These are phyloP conservation scores for Pelecanoides urinatrix DNA, from an alignment of 2,113 vertebrate species.

Conservation along the genomic window DNA sequence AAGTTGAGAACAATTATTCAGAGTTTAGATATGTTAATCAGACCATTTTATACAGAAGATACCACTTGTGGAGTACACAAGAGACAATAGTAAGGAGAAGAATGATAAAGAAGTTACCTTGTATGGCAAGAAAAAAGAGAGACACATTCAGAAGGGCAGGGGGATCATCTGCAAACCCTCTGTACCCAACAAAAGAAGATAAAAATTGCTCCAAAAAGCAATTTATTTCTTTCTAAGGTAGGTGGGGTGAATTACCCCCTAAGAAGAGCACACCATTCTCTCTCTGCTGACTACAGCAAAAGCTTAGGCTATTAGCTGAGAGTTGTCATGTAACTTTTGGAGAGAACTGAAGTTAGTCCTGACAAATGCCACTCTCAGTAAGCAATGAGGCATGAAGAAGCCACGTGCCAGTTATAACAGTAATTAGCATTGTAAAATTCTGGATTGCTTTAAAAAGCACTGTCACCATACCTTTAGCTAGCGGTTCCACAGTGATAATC, in stretches of 20 bases:
- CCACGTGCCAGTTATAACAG: neutral
- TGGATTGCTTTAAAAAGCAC: neutral
- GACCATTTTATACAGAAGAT: neutral
- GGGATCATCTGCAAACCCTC: neutral
- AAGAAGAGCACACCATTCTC: neutral
- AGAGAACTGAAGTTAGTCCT: neutral
- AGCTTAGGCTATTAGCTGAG: neutral
- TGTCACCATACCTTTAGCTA: constrained; percentile 86
- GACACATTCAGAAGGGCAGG: neutral
- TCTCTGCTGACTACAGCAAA: constrained; percentile 39
- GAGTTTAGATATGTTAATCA: constrained; percentile 54
- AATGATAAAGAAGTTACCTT: neutral
- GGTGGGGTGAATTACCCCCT: neutral
- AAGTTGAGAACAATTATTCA: constrained; percentile 36
- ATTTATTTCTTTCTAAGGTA: constrained; percentile 6
- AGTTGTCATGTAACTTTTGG: neutral
- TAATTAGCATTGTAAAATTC: neutral
- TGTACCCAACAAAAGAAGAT: neutral
- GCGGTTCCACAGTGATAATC: constrained; percentile 92
- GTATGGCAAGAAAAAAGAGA: neutral
- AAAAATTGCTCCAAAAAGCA: neutral
- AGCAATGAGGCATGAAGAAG: neutral
- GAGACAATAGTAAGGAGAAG: neutral
- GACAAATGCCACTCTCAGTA: neutral
- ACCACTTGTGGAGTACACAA: constrained; percentile 17